These are phyloP conservation scores for Celastrina argiolus DNA, from an alignment of 2,888 invertebrate genomes.

Conservation along the genomic window DNA sequence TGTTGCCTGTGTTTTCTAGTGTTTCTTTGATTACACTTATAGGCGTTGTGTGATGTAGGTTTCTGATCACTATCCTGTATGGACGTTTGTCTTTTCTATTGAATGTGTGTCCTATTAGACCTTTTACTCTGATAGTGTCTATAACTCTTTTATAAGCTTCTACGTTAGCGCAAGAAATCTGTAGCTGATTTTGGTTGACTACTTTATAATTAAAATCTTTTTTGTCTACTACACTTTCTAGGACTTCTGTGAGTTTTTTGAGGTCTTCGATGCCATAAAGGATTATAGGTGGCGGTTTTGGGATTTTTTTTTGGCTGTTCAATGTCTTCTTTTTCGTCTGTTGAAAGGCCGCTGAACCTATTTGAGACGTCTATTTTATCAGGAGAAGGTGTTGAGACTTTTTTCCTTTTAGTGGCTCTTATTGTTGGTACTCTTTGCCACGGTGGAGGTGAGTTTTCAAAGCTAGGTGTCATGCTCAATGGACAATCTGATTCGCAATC, in stretches of 20 bases:
- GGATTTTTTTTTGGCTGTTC: background rate
- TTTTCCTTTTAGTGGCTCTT: background rate
- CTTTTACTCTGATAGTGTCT: slow-evolving; percentile 22
- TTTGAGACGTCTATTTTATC: background rate
- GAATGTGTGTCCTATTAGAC: slow-evolving; percentile 37
- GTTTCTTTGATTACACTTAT: slow-evolving; percentile 27
- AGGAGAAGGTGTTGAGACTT: background rate
- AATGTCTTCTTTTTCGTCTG: background rate
- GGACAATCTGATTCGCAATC: too few relatives aligned
- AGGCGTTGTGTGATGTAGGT: slow-evolving; percentile 34
- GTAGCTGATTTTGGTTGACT: slow-evolving; percentile 5
- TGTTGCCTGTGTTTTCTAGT: slow-evolving; percentile 27
- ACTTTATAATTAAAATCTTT: slow-evolving; percentile 9
- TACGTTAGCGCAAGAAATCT: background rate
- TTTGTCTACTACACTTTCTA: slow-evolving; percentile 13
- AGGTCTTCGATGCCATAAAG: background rate
- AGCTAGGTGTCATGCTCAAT: too few relatives aligned
- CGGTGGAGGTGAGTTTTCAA: background rate
- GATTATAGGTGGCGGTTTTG: background rate
- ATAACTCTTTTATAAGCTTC: slow-evolving; percentile 21
- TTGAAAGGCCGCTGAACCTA: background rate
- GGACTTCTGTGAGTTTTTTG: background rate
- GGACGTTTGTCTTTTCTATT: slow-evolving; percentile 30
- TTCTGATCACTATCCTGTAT: slow-evolving; percentile 35
- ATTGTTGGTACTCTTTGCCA: background rate